phyloP scores from a whole-genome alignment of 2,888 invertebrate species.

The Kryphioiulus occultus region DNA sequence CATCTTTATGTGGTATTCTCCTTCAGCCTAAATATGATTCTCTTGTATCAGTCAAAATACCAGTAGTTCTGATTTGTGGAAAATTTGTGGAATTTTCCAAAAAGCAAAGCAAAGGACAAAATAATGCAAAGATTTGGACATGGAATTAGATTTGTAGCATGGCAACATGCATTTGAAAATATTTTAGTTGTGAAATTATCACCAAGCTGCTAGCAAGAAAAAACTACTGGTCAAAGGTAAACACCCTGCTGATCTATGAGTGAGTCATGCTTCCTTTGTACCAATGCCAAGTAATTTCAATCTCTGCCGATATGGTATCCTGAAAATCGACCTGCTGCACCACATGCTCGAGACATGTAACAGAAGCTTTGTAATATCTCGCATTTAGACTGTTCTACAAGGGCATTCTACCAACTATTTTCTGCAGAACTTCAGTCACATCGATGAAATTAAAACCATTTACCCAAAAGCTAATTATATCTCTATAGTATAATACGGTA shows the following conservation, averaged over 20 bases:
- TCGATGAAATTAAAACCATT: no score
- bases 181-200: background rate
- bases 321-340: background rate
- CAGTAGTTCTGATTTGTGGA: background rate
- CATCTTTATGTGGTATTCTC: background rate
- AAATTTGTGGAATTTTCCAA: background rate
- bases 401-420: no score
- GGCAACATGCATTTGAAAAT: no score
- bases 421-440: no score
- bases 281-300: background rate
- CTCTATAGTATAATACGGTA: no score
- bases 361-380: no score
- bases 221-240: background rate
- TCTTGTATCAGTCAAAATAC: background rate
- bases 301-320: background rate
- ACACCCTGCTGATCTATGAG: background rate
- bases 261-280: background rate
- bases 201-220: background rate
- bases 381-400: background rate
- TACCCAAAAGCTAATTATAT: no score
- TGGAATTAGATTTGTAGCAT: no score
- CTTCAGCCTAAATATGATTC: background rate
- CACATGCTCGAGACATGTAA: no score
- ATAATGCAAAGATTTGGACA: background rate
- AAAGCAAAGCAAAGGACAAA: background rate